Evolutionary conservation across 1,140 invertebrate species (phyloP), one percentile per base, ranked within the genome.

Genomic region (Piezodorus guildinii): DNA sequence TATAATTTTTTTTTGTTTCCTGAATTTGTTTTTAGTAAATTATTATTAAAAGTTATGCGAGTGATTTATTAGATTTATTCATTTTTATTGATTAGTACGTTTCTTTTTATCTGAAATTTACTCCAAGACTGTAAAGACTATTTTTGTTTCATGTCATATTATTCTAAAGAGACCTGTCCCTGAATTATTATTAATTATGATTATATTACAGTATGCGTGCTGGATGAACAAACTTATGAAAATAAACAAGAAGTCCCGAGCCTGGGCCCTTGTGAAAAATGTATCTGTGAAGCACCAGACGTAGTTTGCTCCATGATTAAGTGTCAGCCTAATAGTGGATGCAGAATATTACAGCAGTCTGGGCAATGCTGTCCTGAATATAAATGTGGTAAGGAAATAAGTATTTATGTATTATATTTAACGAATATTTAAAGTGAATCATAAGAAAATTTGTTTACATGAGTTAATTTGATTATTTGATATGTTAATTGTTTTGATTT

Each of bases 341-440:
- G 86, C 75, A 82, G 83, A 70, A 85, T 83, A 17, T 79, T 88
- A 65, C 83, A 87, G 70, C 77, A 81, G 62, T 79, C 84, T 15
- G 84, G 86, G 71, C 79, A 84, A 68, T 89, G 87, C 73, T 89
- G 87, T 72, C 86, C 86, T 16, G 83, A 85, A 67, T 89, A 87
- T 73, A 82, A 87, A 75, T 89, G 87, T 72, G 86, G 86, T 88
- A 77, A 79, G 77, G 9, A 39, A 39, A 10, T 12, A 68, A 39
- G 9, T 39, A 39, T 39, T 39, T 17, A 19, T 61, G 15, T 52
- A 21, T 60, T n/a, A n/a, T n/a, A n/a, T n/a, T n/a, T n/a, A n/a
- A n/a, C n/a, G n/a, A n/a, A n/a, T n/a, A n/a, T n/a, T n/a, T n/a
- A n/a, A 30, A 10, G 16, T 17, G 16, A 4, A 21, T n/a, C 5